These are phyloP conservation scores for Tympanuchus pallidicinctus DNA, from an alignment of 2,113 vertebrate species.

Conservation along the genomic window DNA sequence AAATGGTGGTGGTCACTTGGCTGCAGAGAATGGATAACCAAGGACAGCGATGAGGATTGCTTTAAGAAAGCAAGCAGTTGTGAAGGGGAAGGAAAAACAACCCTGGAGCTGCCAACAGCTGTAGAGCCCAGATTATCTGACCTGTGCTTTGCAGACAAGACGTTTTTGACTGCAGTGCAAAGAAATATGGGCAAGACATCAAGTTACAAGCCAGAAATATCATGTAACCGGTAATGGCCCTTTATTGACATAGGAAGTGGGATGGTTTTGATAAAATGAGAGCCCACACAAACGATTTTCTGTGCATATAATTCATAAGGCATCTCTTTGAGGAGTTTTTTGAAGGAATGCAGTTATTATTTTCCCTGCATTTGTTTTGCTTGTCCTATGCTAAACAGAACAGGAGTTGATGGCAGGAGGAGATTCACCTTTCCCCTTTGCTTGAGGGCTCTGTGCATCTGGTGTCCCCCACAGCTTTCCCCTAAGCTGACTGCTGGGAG, in stretches of 20 bases:
- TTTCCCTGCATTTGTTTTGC: not conserved
- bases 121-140: constrained; percentile 6
- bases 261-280: constrained; percentile 50
- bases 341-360: not conserved
- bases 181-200: not conserved
- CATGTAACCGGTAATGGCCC: constrained; percentile 5
- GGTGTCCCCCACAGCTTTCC: not conserved
- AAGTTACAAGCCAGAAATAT: constrained; percentile 37
- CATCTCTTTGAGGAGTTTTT: not conserved
- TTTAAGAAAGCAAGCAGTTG: not conserved
- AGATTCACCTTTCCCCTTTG: not conserved
- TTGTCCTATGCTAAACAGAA: not conserved
- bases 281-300: constrained; percentile 22
- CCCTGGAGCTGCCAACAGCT: not conserved
- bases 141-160: not conserved
- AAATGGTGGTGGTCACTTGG: fast-evolving
- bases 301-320: not conserved
- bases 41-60: not conserved
- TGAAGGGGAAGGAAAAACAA: not conserved
- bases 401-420: not conserved
- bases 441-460: not conserved
- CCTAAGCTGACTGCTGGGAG: not conserved
- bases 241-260: constrained; percentile 16
- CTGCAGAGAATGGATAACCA: not conserved
- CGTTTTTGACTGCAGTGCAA: not conserved